phyloP scores from a whole-genome alignment of 2,113 vertebrate species.

The Lates calcarifer region DNA sequence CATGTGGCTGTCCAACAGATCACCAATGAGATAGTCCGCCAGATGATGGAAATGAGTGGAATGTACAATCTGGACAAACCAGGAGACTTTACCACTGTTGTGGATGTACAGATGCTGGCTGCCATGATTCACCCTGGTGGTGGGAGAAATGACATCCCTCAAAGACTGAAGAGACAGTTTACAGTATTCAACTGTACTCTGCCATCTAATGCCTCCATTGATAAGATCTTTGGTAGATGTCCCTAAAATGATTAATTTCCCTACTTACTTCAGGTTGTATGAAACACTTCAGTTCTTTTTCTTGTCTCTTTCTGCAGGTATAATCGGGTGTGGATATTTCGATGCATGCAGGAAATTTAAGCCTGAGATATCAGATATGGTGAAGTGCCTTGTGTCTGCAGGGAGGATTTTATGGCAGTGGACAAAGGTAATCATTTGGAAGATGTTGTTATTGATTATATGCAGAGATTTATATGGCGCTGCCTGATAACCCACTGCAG shows the following conservation, averaged over 20 bases:
- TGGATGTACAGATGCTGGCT: constrained; percentile 91
- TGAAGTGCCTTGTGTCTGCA: constrained; percentile 83
- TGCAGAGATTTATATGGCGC: background rate
- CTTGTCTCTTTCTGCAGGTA: constrained; percentile 70
- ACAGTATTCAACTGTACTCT: constrained; percentile 92
- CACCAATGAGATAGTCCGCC: constrained; percentile 93
- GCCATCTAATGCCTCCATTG: constrained; percentile 90
- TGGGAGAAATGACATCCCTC: constrained; percentile 92
- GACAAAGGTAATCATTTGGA: constrained; percentile 86
- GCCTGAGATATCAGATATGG: constrained; percentile 80
- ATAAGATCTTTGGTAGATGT: constrained; percentile 92
- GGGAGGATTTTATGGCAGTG: constrained; percentile 90
- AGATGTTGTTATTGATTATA: background rate
- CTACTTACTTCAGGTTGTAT: fast-evolving
- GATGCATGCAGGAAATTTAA: constrained; percentile 85
- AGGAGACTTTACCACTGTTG: constrained; percentile 90
- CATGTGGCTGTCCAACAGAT: constrained; percentile 81
- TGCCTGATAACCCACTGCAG: background rate
- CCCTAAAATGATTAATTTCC: background rate
- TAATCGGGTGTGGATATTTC: constrained; percentile 89
- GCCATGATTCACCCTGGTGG: constrained; percentile 95
- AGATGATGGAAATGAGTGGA: constrained; percentile 93
- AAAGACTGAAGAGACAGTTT: constrained; percentile 93
- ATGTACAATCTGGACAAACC: constrained; percentile 93
- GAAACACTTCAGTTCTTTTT: constrained; percentile 34